Evolutionary conservation across 2,113 vertebrate species (phyloP).

Genomic region (Ictalurus furcatus): DNA sequence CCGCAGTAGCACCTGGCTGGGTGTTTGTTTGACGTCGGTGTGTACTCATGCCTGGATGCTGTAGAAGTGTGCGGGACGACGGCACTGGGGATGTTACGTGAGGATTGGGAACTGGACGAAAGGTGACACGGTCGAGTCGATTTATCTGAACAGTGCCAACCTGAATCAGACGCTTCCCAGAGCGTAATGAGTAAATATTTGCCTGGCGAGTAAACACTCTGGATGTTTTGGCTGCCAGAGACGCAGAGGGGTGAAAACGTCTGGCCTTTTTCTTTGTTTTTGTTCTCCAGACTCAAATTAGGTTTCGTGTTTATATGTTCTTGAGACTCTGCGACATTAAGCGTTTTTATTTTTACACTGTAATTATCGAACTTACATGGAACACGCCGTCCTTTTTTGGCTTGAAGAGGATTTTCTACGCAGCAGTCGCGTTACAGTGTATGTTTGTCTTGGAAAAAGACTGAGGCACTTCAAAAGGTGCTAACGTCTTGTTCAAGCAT

Average conservation of each 20-base stretch:
- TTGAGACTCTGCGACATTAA: constrained; percentile 5
- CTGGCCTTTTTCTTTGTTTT: constrained; percentile 25
- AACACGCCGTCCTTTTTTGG: not conserved
- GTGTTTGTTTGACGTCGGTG: not conserved
- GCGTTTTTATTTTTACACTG: constrained; percentile 20
- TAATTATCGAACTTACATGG: not conserved
- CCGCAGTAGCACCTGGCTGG: not conserved
- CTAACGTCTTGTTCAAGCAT: constrained; percentile 7
- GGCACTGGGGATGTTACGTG: not conserved
- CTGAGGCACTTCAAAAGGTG: not conserved
- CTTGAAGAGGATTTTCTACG: not conserved
- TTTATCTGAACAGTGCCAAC: not conserved
- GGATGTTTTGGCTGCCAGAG: constrained; percentile 23
- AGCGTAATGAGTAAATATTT: constrained; percentile 39
- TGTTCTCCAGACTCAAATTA: constrained; percentile 12
- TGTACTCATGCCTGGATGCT: not conserved
- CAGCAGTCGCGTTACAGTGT: not conserved
- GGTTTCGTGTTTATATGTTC: constrained; percentile 1
- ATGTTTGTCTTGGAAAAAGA: constrained; percentile 12
- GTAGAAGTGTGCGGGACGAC: not conserved
- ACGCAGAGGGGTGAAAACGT: not conserved
- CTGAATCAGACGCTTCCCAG: not conserved
- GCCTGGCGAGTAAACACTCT: constrained; percentile 11
- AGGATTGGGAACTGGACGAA: constrained; percentile 33
- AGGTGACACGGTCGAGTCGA: constrained; percentile 31